phyloP scores from a whole-genome alignment of 2,888 invertebrate genomes.

The Charanyca ferruginea region DNA sequence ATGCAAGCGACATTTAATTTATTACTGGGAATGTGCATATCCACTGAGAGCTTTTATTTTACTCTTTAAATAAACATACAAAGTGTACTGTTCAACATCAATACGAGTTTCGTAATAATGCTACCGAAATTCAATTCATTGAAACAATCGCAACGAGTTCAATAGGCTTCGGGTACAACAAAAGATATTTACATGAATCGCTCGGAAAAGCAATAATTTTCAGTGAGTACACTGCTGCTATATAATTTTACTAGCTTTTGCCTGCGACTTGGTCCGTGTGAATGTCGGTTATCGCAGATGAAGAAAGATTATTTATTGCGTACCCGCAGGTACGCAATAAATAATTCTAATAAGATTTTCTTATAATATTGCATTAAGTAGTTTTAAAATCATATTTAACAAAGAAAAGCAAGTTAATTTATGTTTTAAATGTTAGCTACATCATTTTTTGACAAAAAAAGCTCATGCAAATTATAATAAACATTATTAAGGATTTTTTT shows the following conservation, averaged over 20 bases:
- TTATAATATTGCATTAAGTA: too few species aligned
- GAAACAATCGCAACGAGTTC: slow-evolving; percentile 27
- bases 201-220: slow-evolving; percentile 45
- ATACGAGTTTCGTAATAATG: slow-evolving; percentile 43
- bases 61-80: slow-evolving; percentile 37
- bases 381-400: too few species aligned
- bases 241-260: slow-evolving; percentile 18
- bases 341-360: too few species aligned
- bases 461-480: too few species aligned
- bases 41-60: slow-evolving; percentile 34
- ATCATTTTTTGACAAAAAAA: too few species aligned
- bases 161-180: slow-evolving; percentile 30
- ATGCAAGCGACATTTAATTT: slow-evolving; percentile 54
- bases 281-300: too few species aligned
- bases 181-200: slow-evolving; percentile 36
- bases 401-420: too few species aligned
- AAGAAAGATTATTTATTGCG: too few species aligned
- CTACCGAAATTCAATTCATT: slow-evolving; percentile 45
- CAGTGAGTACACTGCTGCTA: slow-evolving; percentile 21
- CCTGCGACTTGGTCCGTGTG: too few species aligned
- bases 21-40: slow-evolving; percentile 30
- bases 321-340: too few species aligned
- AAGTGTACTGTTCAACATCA: slow-evolving; percentile 46
- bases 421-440: too few species aligned
- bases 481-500: too few species aligned